These are phyloP conservation scores for Lerema accius DNA, from an alignment of 1,140 invertebrate species.

Conservation along the genomic window DNA sequence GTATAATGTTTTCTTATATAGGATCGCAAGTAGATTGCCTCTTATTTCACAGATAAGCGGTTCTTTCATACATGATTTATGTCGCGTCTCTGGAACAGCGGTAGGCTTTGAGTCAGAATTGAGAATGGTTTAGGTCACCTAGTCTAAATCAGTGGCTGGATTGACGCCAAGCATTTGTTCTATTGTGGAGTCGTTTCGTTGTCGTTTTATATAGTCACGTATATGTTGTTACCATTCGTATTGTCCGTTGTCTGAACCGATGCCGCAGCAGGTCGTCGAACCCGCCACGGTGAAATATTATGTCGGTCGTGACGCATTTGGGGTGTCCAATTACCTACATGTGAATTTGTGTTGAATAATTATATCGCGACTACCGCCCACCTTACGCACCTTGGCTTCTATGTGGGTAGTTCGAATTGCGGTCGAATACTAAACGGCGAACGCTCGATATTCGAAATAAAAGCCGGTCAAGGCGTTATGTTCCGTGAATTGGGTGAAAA, in stretches of 20 bases:
- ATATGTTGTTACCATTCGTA: slow-evolving; percentile 42
- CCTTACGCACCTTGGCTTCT: slow-evolving; percentile 17
- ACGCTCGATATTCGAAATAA: slow-evolving; percentile 32
- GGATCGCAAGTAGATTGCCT: not conserved
- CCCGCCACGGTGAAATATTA: slow-evolving; percentile 39
- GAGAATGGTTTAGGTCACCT: slow-evolving; percentile 58
- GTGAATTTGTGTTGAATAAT: slow-evolving; percentile 33
- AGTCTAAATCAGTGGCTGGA: slow-evolving; percentile 75
- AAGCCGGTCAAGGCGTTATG: slow-evolving; percentile 63
- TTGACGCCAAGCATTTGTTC: slow-evolving; percentile 75
- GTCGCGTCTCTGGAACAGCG: slow-evolving; percentile 21
- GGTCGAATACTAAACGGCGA: slow-evolving; percentile 25
- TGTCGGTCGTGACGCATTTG: slow-evolving; percentile 41
- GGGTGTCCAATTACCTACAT: slow-evolving; percentile 39
- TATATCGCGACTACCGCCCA: slow-evolving; percentile 32
- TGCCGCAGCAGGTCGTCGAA: slow-evolving; percentile 46
- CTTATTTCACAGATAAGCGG: not conserved
- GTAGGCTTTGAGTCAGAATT: slow-evolving; percentile 43
- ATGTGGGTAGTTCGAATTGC: slow-evolving; percentile 60
- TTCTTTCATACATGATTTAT: slow-evolving; percentile 36
- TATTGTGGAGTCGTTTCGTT: slow-evolving; percentile 64
- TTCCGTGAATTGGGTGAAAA: slow-evolving; percentile 54
- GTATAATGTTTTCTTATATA: too few relatives aligned
- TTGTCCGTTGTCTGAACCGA: slow-evolving; percentile 34
- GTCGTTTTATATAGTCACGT: slow-evolving; percentile 60